Evolutionary conservation across 92 coral and sea anemone genomes (phyloP).

Genomic region (Palythoa heliodiscus): DNA sequence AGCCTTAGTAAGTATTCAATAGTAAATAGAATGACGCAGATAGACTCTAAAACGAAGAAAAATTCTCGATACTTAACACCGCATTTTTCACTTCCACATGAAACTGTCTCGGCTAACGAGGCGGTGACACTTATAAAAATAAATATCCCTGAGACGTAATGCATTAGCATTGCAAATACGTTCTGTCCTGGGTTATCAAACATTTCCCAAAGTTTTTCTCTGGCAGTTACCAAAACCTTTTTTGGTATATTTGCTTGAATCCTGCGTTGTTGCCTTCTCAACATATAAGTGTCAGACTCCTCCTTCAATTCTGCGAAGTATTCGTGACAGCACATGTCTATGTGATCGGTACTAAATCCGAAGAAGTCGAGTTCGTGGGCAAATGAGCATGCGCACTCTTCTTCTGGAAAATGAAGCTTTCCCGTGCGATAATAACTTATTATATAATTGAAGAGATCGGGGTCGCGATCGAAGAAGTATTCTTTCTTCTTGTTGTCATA

Average conservation of each 20-base stretch:
- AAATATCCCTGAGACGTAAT: slow-evolving; percentile 77
- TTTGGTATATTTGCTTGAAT: slow-evolving; percentile 49
- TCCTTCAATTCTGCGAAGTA: slow-evolving; percentile 72
- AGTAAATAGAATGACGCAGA: slow-evolving; percentile 83
- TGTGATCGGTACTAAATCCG: slow-evolving; percentile 72
- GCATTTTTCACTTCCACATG: slow-evolving; percentile 74
- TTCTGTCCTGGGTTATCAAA: slow-evolving; percentile 94
- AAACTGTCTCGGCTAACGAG: slow-evolving; percentile 87
- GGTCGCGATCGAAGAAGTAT: slow-evolving; percentile 97
- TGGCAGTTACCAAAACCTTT: slow-evolving; percentile 48
- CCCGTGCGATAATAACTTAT: slow-evolving; percentile 91
- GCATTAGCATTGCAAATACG: slow-evolving; percentile 72
- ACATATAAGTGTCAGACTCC: slow-evolving; percentile 60
- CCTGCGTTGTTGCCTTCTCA: slow-evolving; percentile 54
- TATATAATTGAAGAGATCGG: slow-evolving; percentile 91
- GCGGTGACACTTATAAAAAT: slow-evolving; percentile 83
- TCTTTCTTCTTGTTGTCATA: slow-evolving; percentile 80
- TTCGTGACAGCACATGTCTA: slow-evolving; percentile 78
- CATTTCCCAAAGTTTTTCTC: slow-evolving; percentile 84
- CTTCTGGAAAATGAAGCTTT: slow-evolving; percentile 93
- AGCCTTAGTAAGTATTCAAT: slow-evolving; percentile 76
- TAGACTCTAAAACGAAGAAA: slow-evolving; percentile 75
- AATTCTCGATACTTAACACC: slow-evolving; percentile 64
- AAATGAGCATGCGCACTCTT: slow-evolving; percentile 96
- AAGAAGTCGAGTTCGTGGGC: slow-evolving; percentile 87